Evolutionary conservation across 2,113 vertebrate genomes (phyloP), one percentile per base, ranked within the genome.

Genomic region (Hyperopisus bebe): DNA sequence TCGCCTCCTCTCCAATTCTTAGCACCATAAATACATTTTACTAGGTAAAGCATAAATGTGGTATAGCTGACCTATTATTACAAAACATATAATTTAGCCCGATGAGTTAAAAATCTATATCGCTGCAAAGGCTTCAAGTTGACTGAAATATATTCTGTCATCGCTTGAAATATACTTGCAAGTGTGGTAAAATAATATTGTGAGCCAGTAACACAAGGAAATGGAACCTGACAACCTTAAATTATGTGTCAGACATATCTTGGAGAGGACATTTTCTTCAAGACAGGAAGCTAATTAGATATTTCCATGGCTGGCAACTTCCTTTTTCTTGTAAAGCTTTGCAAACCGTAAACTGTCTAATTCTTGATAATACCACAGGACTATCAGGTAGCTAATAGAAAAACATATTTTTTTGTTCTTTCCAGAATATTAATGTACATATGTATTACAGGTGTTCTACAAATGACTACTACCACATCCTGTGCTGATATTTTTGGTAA

Each of bases 231-330:
- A 89, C 89, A 89, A 46, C 80, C 89, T 85, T 62, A 89, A 89
- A 85, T 66, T 85, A 85, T 46, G 35, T 85, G 89, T 89, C 89
- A 89, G 80, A 80, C 80, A 31, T 85, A 85, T 85, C 89, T 62
- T 21, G 27, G 27, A 62, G 39, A 89, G 50, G 80, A 51, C 55
- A 89, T 85, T 62, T 66, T 85, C 42, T 89, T 55, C 47, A 55
- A 55, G 82, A 85, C 80, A 84, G 82, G 89, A 89, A 89, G 50
- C 42, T 89, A 89, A 84, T 89, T 89, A 85, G 89, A 89, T 53
- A 84, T 85, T 89, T 89, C 82, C 48, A 85, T 31, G 80, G 80
- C 82, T 89, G 27, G 88, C 48, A 58, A 89, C 80, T 89, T 89
- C 53, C 82, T 66, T 44, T 89, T 62, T 62, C 82, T 42, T 44